Percentiles rank a stretch among this genome's conserved stretches.
Conservation (phyloP, 2,888 invertebrate species). For the Agrotis puta region DNA sequence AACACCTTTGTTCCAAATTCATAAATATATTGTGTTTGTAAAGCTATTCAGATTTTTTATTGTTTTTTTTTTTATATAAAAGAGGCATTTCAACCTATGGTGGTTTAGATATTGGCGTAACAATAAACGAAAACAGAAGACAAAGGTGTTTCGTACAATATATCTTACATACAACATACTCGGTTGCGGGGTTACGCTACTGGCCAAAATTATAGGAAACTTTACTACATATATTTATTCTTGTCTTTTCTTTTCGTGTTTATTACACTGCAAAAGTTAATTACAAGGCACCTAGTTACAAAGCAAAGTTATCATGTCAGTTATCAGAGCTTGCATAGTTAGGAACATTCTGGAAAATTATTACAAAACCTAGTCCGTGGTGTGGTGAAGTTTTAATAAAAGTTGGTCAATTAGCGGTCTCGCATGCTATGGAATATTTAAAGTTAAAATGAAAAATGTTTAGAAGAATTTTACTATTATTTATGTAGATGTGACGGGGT, state of each 20-base stretch:
- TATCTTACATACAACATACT: too few relatives aligned
- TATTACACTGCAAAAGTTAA: slow-evolving; percentile 9
- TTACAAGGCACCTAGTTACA: background rate
- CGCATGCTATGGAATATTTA: slow-evolving; percentile 3
- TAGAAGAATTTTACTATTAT: background rate
- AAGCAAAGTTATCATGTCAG: slow-evolving; percentile 21
- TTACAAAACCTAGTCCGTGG: background rate
- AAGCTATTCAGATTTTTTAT: too few relatives aligned
- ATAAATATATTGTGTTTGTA: too few relatives aligned
- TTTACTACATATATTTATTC: background rate
- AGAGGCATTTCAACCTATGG: too few relatives aligned
- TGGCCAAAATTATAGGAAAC: background rate
- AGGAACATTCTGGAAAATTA: slow-evolving; percentile 26
- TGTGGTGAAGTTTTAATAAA: slow-evolving; percentile 15
- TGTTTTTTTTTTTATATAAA: too few relatives aligned
- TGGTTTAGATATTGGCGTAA: too few relatives aligned
- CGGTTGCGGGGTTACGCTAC: too few relatives aligned
- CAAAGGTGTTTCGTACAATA: too few relatives aligned
- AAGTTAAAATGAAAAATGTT: slow-evolving; percentile 7
- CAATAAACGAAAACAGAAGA: too few relatives aligned
- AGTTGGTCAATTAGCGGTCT: slow-evolving; percentile 20
- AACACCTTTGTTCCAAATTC: too few relatives aligned
- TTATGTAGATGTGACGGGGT: too few relatives aligned
- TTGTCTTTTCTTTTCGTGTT: background rate
- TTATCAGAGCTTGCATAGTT: slow-evolving; percentile 20